Percentiles rank a stretch among this genome's conserved stretches.
Evolutionary conservation across 2,888 invertebrate species (phyloP).

Genomic region (Deladenus siricidicola): DNA sequence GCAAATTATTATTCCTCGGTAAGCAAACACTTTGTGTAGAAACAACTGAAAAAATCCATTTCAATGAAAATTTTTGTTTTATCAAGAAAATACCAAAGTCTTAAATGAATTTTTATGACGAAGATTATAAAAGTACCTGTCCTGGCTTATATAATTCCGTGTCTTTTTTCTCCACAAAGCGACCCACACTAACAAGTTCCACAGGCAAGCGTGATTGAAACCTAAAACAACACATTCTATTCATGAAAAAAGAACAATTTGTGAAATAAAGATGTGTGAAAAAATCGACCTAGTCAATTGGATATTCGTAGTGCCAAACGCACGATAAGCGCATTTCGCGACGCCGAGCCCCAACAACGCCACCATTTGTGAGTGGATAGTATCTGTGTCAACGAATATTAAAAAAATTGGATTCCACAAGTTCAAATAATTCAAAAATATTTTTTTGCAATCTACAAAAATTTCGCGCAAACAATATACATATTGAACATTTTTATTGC

Average conservation of each 20-base stretch:
- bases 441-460: too few relatives aligned
- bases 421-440: too few relatives aligned
- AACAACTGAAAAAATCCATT: slow-evolving; percentile 61
- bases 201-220: slow-evolving; percentile 10
- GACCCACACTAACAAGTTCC: slow-evolving; percentile 31
- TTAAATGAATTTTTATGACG: slow-evolving; percentile 1
- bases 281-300: slow-evolving; percentile 7
- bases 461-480: too few relatives aligned
- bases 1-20: slow-evolving; percentile 88
- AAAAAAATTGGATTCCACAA: too few relatives aligned
- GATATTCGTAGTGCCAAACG: slow-evolving; percentile 3
- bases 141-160: not conserved
- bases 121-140: slow-evolving; percentile 2
- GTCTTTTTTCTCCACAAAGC: slow-evolving; percentile 18
- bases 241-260: too few relatives aligned
- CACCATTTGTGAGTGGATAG: not conserved
- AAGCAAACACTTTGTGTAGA: slow-evolving; percentile 90
- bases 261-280: too few relatives aligned
- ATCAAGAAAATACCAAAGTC: not conserved
- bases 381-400: too few relatives aligned
- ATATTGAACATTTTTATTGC: too few relatives aligned
- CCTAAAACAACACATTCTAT: not conserved
- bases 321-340: not conserved
- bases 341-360: not conserved
- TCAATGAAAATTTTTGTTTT: not conserved